Base-by-base conservation (phyloP, 1,140 invertebrate species). In the Bombus turneri region DNA sequence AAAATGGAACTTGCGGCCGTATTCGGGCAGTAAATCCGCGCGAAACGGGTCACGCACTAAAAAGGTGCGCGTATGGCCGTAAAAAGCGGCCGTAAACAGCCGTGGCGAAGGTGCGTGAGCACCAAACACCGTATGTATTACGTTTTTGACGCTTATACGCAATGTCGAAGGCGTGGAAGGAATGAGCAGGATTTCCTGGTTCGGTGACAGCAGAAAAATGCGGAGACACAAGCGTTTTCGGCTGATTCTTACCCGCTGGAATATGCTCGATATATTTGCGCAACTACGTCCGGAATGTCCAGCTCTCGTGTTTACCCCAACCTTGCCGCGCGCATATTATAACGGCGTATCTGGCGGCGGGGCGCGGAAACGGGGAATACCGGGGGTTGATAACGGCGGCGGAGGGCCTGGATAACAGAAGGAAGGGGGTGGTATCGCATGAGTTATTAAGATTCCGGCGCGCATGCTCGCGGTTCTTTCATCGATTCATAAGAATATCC, bases 401-500 rank as follows among this genome's bases (percentile, higher is more conserved):
- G 66, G 66, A n/a, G 74, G 34, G 83, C 28, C 68, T 83, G 89
- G 85, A 90, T 87, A 90, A 90, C 85, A 87, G 64, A 76, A 86
- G 90, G 80, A 86, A 89, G 90, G 87, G 87, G 93, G 90, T 91
- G 88, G 91, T 92, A 92, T 93, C 92, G 93, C 91, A 94, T 94
- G 93, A 93, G 93, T 94, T 94, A 94, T 94, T 94, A 94, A 94
- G 93, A 94, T 94, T 93, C 91, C 91, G 87, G 83, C 89, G 93
- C 94, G 94, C 94, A 94, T 94, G 94, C 94, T 93, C 94, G 91
- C 92, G 93, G 92, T 93, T 94, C 94, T 93, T 93, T 94, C 94
- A 94, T 94, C 93, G 94, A 94, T 94, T 94, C 93, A 94, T 94
- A 94, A 94, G 93, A 94, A 94, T 94, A 94, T 94, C 93, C 92